Conservation (phyloP, 2,797 vertebrate genomes). For the Chaetodon trifasciatus region DNA sequence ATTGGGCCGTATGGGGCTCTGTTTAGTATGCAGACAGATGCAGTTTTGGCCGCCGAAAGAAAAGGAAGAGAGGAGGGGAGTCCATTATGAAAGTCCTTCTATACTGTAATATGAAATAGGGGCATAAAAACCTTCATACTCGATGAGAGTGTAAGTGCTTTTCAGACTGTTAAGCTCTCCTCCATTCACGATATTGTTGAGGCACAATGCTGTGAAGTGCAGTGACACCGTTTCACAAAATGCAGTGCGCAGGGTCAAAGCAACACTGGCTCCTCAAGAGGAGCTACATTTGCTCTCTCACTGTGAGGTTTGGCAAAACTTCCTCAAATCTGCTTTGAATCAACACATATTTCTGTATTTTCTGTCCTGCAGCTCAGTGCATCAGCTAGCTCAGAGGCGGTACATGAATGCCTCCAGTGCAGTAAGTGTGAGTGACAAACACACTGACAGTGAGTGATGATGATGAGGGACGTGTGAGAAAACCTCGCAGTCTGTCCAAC, state of each 20-base stretch:
- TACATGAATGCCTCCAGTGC: not conserved
- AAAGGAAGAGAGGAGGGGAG: constrained; percentile 41
- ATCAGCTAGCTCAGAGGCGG: not conserved
- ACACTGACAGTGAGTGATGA: not conserved
- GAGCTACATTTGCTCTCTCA: constrained; percentile 4
- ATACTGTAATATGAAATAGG: constrained; percentile 46
- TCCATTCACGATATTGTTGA: constrained; percentile 29
- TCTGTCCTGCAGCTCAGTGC: not conserved
- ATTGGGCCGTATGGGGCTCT: constrained; percentile 79
- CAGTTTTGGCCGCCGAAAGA: constrained; percentile 30
- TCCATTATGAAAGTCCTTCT: constrained; percentile 53
- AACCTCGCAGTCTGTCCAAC: not conserved
- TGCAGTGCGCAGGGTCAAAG: constrained; percentile 2
- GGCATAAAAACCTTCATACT: constrained; percentile 34
- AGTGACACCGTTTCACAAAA: constrained; percentile 33
- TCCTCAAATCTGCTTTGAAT: not conserved
- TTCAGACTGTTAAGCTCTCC: constrained; percentile 27
- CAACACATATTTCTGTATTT: not conserved
- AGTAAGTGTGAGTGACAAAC: constrained; percentile 6
- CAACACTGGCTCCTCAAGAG: not conserved
- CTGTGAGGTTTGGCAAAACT: constrained; percentile 2
- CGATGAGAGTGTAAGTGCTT: constrained; percentile 31
- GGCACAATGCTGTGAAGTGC: constrained; percentile 18
- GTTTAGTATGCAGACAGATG: constrained; percentile 79
- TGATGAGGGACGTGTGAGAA: constrained; percentile 20